These are phyloP conservation scores for Biston stratarius DNA, from an alignment of 2,888 invertebrate species.

Conservation along the genomic window DNA sequence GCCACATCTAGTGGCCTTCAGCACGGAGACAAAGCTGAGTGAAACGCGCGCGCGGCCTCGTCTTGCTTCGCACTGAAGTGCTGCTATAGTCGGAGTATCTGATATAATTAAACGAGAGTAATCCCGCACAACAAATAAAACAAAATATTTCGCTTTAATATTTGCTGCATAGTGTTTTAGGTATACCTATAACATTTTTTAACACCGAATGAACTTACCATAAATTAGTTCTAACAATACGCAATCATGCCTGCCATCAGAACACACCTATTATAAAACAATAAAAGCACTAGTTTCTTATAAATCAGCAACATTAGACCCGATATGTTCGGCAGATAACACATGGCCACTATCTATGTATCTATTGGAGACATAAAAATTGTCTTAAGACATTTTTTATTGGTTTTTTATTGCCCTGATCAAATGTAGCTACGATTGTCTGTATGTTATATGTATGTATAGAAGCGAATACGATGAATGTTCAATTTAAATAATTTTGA, in stretches of 20 bases:
- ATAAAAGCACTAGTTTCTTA: constrained; percentile 52
- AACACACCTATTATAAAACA: constrained; percentile 49
- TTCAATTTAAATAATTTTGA: constrained; percentile 11
- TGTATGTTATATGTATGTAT: constrained; percentile 1
- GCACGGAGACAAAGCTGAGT: too few species aligned
- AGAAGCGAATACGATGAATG: constrained; percentile 16
- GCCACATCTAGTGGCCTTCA: too few species aligned
- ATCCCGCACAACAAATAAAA: too few species aligned
- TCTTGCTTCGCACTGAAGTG: too few species aligned
- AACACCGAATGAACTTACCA: constrained; percentile 10
- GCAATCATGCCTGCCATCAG: constrained; percentile 27
- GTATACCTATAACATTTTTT: constrained; percentile 10
- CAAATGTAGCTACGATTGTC: constrained; percentile 23
- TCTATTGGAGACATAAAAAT: constrained; percentile 48
- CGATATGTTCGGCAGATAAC: constrained; percentile 54
- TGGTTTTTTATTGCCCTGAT: constrained; percentile 52
- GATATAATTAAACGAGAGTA: too few species aligned
- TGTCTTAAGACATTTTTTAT: constrained; percentile 58
- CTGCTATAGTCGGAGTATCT: too few species aligned
- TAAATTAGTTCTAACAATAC: constrained; percentile 30
- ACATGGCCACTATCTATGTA: constrained; percentile 28
- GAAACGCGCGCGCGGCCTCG: too few species aligned
- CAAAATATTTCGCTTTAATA: constrained; percentile 3
- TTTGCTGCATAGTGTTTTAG: background rate
- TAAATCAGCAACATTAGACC: constrained; percentile 57